Evolutionary conservation across 2,113 vertebrate species (phyloP).

Genomic region (Alethe diademata): DNA sequence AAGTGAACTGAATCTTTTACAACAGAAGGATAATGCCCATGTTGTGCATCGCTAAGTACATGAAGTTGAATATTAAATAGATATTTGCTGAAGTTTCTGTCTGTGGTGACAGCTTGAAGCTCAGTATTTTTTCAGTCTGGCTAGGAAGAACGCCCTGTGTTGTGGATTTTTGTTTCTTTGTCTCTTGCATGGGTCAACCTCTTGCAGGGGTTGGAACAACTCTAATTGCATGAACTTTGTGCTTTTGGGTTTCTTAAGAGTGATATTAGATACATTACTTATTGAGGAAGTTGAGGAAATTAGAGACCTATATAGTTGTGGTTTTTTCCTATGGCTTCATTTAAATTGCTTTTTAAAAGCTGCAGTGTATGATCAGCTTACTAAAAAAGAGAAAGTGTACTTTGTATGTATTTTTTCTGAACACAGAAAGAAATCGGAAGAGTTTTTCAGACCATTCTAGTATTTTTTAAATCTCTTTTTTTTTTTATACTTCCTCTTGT

Average conservation of each 20-base stretch:
- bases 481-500: neutral
- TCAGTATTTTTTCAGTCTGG: neutral
- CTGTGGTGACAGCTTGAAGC: neutral
- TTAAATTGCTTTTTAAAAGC: neutral
- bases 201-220: neutral
- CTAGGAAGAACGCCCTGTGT: neutral
- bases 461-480: accelerated
- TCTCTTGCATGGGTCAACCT: neutral
- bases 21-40: neutral
- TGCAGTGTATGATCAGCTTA: neutral
- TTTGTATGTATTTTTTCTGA: neutral
- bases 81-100: neutral
- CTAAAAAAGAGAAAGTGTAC: neutral
- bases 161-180: neutral
- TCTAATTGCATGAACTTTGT: neutral
- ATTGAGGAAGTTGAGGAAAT: neutral
- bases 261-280: neutral
- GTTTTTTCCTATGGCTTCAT: neutral
- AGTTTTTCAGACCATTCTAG: neutral
- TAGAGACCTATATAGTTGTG: neutral
- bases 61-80: neutral
- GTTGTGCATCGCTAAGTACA: neutral
- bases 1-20: neutral
- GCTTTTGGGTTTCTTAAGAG: neutral
- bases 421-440: neutral